Evolutionary conservation across 2,797 vertebrate species (phyloP).

Genomic region (Peromyscus nudipes): DNA sequence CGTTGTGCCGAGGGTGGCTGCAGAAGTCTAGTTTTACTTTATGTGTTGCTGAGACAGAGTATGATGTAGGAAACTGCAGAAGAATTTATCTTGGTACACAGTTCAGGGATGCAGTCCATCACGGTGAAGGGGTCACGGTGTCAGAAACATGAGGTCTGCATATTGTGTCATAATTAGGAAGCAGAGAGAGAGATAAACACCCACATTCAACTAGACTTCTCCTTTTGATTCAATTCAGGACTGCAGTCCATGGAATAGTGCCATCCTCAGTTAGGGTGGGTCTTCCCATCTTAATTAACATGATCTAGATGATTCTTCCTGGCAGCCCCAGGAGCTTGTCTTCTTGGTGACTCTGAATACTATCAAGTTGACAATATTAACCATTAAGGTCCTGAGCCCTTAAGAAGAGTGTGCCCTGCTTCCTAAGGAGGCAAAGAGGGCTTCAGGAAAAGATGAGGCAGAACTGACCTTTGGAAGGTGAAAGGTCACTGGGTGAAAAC

Average conservation of each 20-base stretch:
- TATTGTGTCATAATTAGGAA: neutral
- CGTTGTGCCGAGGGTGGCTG: neutral
- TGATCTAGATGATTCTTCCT: neutral
- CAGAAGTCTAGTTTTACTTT: neutral
- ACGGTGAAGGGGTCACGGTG: neutral
- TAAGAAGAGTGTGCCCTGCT: neutral
- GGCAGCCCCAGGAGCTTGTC: neutral
- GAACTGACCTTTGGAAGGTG: neutral
- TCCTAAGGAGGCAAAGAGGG: neutral
- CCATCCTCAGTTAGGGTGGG: neutral
- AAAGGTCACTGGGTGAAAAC: neutral
- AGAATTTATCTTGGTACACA: neutral
- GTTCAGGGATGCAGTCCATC: neutral
- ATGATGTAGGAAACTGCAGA: neutral
- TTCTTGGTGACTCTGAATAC: neutral
- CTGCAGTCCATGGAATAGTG: neutral
- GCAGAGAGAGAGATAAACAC: neutral
- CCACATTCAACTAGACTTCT: too few relatives aligned
- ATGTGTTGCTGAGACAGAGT: neutral
- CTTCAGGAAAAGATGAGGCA: neutral
- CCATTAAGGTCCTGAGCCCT: neutral
- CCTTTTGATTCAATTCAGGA: neutral
- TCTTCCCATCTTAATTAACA: neutral
- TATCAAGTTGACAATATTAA: neutral
- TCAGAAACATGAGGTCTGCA: neutral